A percentile compares a stretch with the other conserved stretches of the same genome.
Evolutionary conservation across 2,888 invertebrate species (phyloP).

Genomic region (Troglohyphantes excavatus): DNA sequence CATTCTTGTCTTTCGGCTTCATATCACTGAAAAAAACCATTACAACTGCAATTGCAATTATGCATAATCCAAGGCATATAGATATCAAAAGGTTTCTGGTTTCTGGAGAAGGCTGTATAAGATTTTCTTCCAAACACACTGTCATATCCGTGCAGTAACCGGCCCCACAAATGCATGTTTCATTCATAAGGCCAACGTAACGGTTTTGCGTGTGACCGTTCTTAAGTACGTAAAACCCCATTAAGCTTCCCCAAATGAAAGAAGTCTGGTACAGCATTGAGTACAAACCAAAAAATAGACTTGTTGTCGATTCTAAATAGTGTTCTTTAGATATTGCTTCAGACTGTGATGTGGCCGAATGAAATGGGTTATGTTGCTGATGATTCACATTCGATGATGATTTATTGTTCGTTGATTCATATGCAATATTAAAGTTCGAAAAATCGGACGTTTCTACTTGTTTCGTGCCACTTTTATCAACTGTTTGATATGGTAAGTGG

Average conservation of each 20-base stretch:
- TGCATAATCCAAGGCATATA: constrained; percentile 93
- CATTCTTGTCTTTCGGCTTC: constrained; percentile 80
- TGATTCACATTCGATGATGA: too few species aligned
- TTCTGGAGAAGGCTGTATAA: constrained; percentile 90
- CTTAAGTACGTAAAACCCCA: constrained; percentile 87
- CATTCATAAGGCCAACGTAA: not conserved
- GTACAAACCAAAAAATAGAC: constrained; percentile 98
- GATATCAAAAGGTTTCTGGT: constrained; percentile 94
- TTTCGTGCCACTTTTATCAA: not conserved
- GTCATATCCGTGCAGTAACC: constrained; percentile 1
- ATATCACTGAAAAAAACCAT: constrained; percentile 94
- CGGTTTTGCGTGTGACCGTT: not conserved
- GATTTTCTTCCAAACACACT: constrained; percentile 83
- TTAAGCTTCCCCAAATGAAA: constrained; percentile 97
- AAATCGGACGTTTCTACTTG: too few species aligned
- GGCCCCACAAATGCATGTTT: constrained; percentile 4
- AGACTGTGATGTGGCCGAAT: too few species aligned
- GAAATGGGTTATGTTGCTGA: too few species aligned
- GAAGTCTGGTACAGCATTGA: constrained; percentile 98
- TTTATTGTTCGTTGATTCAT: not conserved
- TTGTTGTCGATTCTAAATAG: constrained; percentile 93
- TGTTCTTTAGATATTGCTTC: too few species aligned
- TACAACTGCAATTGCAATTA: constrained; percentile 92
- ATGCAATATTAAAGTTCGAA: not conserved
- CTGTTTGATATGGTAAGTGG: not conserved